phyloP scores from a whole-genome alignment of 2,888 invertebrate species.

The Mythimna pallens region DNA sequence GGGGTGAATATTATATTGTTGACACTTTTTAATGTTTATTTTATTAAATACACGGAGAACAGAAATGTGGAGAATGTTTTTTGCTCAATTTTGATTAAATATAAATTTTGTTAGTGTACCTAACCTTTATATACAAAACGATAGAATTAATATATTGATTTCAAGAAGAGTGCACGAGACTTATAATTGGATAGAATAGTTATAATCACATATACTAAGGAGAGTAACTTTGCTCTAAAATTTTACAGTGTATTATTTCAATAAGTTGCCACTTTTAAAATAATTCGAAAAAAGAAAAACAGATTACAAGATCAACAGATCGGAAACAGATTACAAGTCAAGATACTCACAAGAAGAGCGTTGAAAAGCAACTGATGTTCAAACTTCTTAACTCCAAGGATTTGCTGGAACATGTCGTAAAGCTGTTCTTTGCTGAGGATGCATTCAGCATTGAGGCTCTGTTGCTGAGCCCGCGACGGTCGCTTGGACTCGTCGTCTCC shows the following conservation, averaged over 20 bases:
- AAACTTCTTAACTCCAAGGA: constrained; percentile 99
- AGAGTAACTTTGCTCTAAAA: too few relatives aligned
- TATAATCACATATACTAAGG: too few relatives aligned
- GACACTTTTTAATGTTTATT: constrained; percentile 12
- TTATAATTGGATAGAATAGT: too few relatives aligned
- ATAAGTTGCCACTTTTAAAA: neutral
- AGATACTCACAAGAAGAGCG: constrained; percentile 92
- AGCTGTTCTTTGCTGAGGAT: constrained; percentile 99
- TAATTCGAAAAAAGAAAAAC: too few relatives aligned
- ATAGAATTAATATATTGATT: too few relatives aligned
- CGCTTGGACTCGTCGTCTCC: constrained; percentile 97
- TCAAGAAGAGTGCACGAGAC: too few relatives aligned
- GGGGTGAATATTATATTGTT: constrained; percentile 19
- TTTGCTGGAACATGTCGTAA: constrained; percentile 99
- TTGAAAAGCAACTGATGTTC: constrained; percentile 99
- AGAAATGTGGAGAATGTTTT: neutral
- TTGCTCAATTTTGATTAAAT: constrained; percentile 13
- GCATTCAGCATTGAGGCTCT: constrained; percentile 97
- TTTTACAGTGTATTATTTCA: too few relatives aligned
- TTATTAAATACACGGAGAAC: neutral
- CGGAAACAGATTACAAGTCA: neutral
- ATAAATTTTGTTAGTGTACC: neutral
- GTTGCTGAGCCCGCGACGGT: constrained; percentile 96
- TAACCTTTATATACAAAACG: neutral
- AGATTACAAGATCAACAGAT: too few relatives aligned